Base-by-base conservation (phyloP, 1,140 invertebrate genomes). In the Orchesella cincta region DNA sequence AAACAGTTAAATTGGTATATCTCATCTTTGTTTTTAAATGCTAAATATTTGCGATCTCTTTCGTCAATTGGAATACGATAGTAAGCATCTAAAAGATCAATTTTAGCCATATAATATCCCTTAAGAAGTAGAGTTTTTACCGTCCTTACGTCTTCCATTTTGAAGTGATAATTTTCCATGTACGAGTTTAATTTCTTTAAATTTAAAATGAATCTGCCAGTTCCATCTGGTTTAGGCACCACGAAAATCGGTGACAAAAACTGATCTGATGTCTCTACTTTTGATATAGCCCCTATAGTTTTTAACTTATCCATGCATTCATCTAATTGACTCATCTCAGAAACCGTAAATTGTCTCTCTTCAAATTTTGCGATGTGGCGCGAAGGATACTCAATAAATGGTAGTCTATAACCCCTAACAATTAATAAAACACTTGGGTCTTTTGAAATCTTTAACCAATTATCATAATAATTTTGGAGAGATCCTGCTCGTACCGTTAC, bases 1-100 rank as follows among this genome's bases (percentile, higher is more conserved):
- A 80, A 28, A 73, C 79, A 75, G 26, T 46, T 74, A 26, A 57
- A 79, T 39, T 80, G 29, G 34, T 74, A 80, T 20, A 75, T 18
- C 26, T 62, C 20, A 5, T 29, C 34, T 2, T 36, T 46, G 64
- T 64, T 78, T 1, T 28, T 51, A 54, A 80, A 78, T 67, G 39
- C 57, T 29, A 80, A 51, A 67, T 73, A 80, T 67, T 80, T 77
- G 16, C 64, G 35, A 67, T 74, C 5, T 0, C 46, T 0, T 1
- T 29, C n/a, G 1, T 20, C 1, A 1, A 80, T 35, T 8, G 76
- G 74, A 34, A 80, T 75, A 3, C 54, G n/a, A 54, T 71, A 64
- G 26, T 80, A 80, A n/a, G 76, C 79, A 54, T 80, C 79, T 23
- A 76, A 73, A 12, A 80, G 34, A 51, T 80, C 79, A 12, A 80